Base-by-base conservation (phyloP, 2,113 vertebrate genomes). In the Neolamprologus fasciatus region DNA sequence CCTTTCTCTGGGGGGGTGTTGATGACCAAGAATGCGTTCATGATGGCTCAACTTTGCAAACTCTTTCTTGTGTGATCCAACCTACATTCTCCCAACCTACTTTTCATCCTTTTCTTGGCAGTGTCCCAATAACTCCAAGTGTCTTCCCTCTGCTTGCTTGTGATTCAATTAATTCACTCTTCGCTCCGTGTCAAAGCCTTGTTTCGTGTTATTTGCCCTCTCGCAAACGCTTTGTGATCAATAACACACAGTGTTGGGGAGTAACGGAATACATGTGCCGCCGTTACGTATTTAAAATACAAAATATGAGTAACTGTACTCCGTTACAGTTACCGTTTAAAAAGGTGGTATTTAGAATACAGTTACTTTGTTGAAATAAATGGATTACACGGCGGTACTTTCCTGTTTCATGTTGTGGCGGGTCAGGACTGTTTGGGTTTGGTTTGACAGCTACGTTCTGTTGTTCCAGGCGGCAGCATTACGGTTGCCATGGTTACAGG, bases 31-130 rank as follows among this genome's bases (percentile, higher is more conserved):
- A 71, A 71, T 50, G 23, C 3, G 1, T 50, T 76, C 23, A 8
- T 5, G 26, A 50, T 19, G 42, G 71, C 23, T 47, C 71, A 76
- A 47, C 71, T 47, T 76, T 50, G 23, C 42, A 76, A 28, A 50
- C 42, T 76, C 23, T 26, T 85, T 80, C 81, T 78, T 88, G 26
- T 85, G 8, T 76, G 40, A 83, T 45, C n/a, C 68, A 89, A 79
- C 85, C 89, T 90, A 80, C 81, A 87, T 87, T 83, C 13, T 68
- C n/a, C 68, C 47, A 89, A 83, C 89, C 83, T 89, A 89, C 53
- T 90, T 92, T 92, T 53, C 14, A 80, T 37, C 35, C 63, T 79
- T 85, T 86, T 88, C 42, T 45, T 88, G 87, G 86, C 87, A 82
- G 40, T 78, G 71, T 21, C 57, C 87, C 86, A 91, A 89, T 73